These are phyloP conservation scores for Lomographa bimaculata DNA, from an alignment of 2,888 invertebrate species.

Conservation along the genomic window DNA sequence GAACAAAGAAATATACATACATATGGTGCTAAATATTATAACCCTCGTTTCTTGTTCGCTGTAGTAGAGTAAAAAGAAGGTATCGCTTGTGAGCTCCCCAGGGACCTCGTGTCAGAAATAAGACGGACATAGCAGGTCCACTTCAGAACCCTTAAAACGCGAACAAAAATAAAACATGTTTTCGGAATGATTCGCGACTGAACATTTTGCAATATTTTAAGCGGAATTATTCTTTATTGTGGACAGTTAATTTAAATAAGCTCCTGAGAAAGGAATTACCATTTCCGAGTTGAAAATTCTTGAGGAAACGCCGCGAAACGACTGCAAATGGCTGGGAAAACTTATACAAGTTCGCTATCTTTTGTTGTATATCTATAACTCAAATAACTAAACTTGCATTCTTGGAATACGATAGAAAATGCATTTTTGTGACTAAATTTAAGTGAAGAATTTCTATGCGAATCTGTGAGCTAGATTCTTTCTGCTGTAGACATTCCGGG, in stretches of 20 bases:
- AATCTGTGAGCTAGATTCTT: constrained; percentile 36
- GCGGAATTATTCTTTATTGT: constrained; percentile 16
- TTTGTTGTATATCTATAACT: constrained; percentile 42
- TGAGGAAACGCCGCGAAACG: constrained; percentile 45
- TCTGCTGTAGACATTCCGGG: constrained; percentile 39
- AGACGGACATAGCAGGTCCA: too few species aligned
- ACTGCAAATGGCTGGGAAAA: constrained; percentile 45
- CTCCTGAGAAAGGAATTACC: constrained; percentile 43
- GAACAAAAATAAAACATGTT: too few species aligned
- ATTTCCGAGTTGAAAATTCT: constrained; percentile 48
- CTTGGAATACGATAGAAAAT: constrained; percentile 41
- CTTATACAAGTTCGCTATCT: constrained; percentile 44
- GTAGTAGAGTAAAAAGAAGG: too few species aligned
- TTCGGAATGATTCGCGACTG: constrained; percentile 8
- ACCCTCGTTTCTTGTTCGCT: too few species aligned
- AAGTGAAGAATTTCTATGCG: constrained; percentile 38
- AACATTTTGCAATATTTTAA: constrained; percentile 8
- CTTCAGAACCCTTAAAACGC: too few species aligned
- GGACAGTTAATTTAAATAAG: constrained; percentile 37
- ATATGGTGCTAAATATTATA: too few species aligned
- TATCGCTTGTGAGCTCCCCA: too few species aligned
- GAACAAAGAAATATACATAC: too few species aligned
- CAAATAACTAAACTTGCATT: constrained; percentile 45
- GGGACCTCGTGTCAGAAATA: too few species aligned
- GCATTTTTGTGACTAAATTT: constrained; percentile 39